These are phyloP conservation scores for Peromyscus eremicus DNA, from an alignment of 2,797 vertebrate genomes.

Conservation along the genomic window DNA sequence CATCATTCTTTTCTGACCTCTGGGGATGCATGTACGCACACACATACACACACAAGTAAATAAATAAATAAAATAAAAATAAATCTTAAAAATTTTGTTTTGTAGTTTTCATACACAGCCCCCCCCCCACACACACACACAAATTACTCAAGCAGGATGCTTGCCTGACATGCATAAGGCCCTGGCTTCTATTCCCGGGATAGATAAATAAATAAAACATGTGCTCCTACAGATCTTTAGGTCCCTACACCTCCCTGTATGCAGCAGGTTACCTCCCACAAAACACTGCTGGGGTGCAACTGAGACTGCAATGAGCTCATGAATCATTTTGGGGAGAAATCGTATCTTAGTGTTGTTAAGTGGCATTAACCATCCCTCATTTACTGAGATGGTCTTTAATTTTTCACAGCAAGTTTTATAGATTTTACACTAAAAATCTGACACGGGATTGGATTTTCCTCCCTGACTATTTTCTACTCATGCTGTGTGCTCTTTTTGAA, in stretches of 20 bases:
- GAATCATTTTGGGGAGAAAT: not conserved
- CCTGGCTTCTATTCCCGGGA: not conserved
- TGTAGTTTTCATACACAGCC: not conserved
- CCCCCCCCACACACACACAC: not conserved
- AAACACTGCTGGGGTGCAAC: not conserved
- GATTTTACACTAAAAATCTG: not conserved
- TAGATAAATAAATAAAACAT: not conserved
- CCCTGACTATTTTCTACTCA: not conserved
- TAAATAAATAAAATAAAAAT: not conserved
- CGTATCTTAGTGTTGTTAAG: not conserved
- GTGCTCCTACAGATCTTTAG: not conserved
- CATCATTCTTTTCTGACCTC: not conserved
- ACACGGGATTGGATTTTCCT: not conserved
- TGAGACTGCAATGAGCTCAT: not conserved
- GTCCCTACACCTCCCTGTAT: not conserved
- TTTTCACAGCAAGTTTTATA: slow-evolving; percentile 37
- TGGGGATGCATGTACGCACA: not conserved
- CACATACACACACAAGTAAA: too few species aligned
- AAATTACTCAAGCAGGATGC: not conserved
- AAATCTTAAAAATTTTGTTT: not conserved
- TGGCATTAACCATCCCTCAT: not conserved
- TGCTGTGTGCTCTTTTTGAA: not conserved
- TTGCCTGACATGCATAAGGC: not conserved
- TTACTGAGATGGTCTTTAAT: slow-evolving; percentile 44
- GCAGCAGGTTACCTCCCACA: not conserved